Conservation (phyloP, 53 echinoderm and acorn worm genomes). For the Glandiceps talaboti region DNA sequence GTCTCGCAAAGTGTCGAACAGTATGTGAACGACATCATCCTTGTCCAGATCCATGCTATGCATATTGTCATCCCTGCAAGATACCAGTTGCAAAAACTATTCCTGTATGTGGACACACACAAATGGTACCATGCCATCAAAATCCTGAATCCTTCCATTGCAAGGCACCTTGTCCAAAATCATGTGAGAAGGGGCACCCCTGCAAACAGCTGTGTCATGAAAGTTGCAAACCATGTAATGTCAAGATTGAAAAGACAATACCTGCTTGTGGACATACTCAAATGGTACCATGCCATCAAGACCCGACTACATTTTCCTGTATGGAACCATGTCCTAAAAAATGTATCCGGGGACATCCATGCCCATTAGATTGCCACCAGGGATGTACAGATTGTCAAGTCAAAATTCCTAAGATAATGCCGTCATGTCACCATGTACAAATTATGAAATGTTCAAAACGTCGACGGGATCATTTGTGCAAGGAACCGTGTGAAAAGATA, state of each 20-base stretch:
- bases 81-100: constrained; percentile 4
- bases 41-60: constrained; percentile 17
- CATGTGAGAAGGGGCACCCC: background rate
- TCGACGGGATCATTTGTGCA: constrained; percentile 3
- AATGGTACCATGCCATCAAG: background rate
- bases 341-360: constrained; percentile 13
- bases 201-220: background rate
- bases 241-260: background rate
- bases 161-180: background rate
- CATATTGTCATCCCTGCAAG: constrained; percentile 14
- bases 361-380: constrained; percentile 27
- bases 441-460: constrained; percentile 10
- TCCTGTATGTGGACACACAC: constrained; percentile 24
- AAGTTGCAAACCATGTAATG: background rate
- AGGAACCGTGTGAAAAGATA: background rate
- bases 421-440: constrained; percentile 27
- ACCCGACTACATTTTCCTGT: background rate
- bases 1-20: background rate
- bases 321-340: background rate
- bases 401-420: constrained; percentile 19
- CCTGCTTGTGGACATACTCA: background rate
- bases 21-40: background rate
- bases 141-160: background rate
- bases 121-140: constrained; percentile 31
- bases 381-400: constrained; percentile 24